phyloP scores from a whole-genome alignment of 2,797 vertebrate species.

The Fundulus diaphanus region DNA sequence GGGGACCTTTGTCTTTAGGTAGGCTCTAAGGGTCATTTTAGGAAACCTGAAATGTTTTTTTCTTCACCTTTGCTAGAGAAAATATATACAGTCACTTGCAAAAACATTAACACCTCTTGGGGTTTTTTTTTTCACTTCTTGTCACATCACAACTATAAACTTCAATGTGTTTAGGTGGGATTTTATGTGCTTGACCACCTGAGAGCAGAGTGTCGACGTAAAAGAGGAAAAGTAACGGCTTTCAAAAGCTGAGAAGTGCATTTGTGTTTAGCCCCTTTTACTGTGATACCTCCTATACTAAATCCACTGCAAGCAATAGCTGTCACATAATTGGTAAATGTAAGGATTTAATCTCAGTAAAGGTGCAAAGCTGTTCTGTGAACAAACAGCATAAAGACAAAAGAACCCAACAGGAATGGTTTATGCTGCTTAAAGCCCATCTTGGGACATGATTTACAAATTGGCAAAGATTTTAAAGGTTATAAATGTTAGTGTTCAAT shows the following conservation, averaged over 20 bases:
- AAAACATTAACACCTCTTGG: not conserved
- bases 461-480: too few species aligned
- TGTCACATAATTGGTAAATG: not conserved
- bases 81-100: not conserved
- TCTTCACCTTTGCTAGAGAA: not conserved
- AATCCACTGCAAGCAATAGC: not conserved
- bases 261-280: not conserved
- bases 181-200: not conserved
- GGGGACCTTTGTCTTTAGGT: constrained; percentile 94
- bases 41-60: not conserved
- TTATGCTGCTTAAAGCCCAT: too few species aligned
- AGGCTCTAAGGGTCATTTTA: not conserved
- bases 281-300: not conserved
- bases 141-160: not conserved
- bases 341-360: not conserved
- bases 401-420: not conserved
- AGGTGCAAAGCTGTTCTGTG: not conserved
- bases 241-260: not conserved
- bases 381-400: not conserved
- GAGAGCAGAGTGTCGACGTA: not conserved
- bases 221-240: too few species aligned
- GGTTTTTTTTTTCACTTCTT: not conserved
- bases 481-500: too few species aligned
- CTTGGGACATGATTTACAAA: too few species aligned
- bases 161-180: not conserved